A percentile compares a stretch with the other conserved stretches of the same genome.
These are phyloP conservation scores for Tipula unca DNA, from an alignment of 2,888 invertebrate genomes.

Conservation along the genomic window DNA sequence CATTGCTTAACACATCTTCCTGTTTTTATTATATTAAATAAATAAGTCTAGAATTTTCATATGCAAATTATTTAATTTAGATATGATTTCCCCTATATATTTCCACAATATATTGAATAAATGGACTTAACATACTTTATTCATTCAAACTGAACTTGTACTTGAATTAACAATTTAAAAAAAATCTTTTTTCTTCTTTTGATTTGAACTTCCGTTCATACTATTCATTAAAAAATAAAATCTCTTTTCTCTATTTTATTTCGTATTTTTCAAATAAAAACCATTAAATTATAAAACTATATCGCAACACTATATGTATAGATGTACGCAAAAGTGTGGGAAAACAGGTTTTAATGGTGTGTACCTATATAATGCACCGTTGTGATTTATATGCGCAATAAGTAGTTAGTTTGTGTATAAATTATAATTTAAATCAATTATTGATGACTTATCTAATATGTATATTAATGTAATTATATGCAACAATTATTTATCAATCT, in stretches of 20 bases:
- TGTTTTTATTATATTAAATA: not conserved
- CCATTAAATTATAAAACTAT: not conserved
- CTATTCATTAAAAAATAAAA: not conserved
- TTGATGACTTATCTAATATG: not conserved
- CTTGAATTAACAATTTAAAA: slow-evolving; percentile 10
- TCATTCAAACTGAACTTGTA: slow-evolving; percentile 16
- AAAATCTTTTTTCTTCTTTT: not conserved
- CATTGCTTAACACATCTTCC: slow-evolving; percentile 8
- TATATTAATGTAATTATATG: not conserved
- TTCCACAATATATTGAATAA: not conserved
- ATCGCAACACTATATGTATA: not conserved
- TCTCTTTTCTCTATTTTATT: not conserved
- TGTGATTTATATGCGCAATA: not conserved
- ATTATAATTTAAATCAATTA: not conserved
- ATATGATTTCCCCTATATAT: not conserved
- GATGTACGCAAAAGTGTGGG: not conserved
- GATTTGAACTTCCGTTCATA: not conserved
- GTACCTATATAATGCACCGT: not conserved
- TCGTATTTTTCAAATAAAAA: not conserved
- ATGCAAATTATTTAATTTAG: slow-evolving; percentile 8
- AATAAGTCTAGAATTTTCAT: not conserved
- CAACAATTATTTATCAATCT: not conserved
- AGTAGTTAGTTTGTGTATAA: not conserved
- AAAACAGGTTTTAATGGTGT: not conserved
- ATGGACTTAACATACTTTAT: slow-evolving; percentile 14